phyloP scores from a whole-genome alignment of 2,113 vertebrate species.

The Brachirus orientalis region DNA sequence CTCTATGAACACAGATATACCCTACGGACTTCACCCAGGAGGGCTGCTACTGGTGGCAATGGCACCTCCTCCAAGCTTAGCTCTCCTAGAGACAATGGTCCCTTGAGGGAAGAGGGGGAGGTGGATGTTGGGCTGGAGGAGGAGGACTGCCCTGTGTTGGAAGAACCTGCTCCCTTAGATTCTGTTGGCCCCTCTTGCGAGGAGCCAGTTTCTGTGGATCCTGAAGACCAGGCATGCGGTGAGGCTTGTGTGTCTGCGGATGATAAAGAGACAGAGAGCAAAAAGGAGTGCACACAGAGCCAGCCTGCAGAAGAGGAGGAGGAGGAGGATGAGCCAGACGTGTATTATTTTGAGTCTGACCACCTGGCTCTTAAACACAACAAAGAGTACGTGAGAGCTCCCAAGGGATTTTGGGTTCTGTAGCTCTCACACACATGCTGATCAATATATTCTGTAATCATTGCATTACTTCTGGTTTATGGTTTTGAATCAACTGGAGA shows the following conservation, averaged over 20 bases:
- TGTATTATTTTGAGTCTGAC: slow-evolving; percentile 99
- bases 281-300: slow-evolving; percentile 84
- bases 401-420: slow-evolving; percentile 29
- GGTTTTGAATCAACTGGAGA: slow-evolving; percentile 20
- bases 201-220: slow-evolving; percentile 72
- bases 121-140: slow-evolving; percentile 72
- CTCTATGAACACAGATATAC: slow-evolving; percentile 97
- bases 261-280: slow-evolving; percentile 78
- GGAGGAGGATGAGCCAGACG: slow-evolving; percentile 94
- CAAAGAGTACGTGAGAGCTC: slow-evolving; percentile 96
- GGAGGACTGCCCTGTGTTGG: slow-evolving; percentile 69
- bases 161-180: slow-evolving; percentile 71
- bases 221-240: slow-evolving; percentile 73
- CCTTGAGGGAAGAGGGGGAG: slow-evolving; percentile 84
- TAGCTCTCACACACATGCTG: slow-evolving; percentile 30
- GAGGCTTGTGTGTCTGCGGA: slow-evolving; percentile 74
- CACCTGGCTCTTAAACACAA: slow-evolving; percentile 99
- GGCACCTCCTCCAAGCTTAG: slow-evolving; percentile 85
- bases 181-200: slow-evolving; percentile 72
- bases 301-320: slow-evolving; percentile 87
- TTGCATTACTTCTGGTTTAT: slow-evolving; percentile 18
- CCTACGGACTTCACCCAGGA: slow-evolving; percentile 93
- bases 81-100: slow-evolving; percentile 90
- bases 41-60: slow-evolving; percentile 83
- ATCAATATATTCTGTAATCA: slow-evolving; percentile 28